Conservation (phyloP, 1,140 invertebrate genomes). For the Melitaea cinxia region DNA sequence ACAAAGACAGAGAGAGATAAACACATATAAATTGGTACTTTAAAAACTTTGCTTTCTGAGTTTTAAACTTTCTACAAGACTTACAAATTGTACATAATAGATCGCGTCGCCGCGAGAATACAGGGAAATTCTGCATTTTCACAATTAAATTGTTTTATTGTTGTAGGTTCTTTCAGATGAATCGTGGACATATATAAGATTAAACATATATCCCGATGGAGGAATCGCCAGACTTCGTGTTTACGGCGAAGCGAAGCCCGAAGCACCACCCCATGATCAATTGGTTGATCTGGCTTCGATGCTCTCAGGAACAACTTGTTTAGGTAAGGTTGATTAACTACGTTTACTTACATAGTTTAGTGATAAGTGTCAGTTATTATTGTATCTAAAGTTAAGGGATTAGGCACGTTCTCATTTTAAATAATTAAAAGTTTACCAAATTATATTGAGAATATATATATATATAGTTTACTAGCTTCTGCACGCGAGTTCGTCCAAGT, state of each 20-base stretch:
- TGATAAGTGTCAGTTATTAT: background rate
- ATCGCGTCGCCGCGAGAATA: too few species aligned
- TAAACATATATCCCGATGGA: constrained; percentile 87
- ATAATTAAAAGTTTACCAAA: too few species aligned
- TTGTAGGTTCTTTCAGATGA: constrained; percentile 71
- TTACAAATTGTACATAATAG: too few species aligned
- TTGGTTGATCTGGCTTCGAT: constrained; percentile 83
- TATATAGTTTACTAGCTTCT: too few species aligned
- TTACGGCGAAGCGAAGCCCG: constrained; percentile 81
- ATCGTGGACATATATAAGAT: constrained; percentile 82
- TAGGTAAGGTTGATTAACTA: constrained; percentile 52
- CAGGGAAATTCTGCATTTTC: too few species aligned
- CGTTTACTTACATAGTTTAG: background rate
- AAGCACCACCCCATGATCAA: constrained; percentile 50
- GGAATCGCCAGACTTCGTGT: constrained; percentile 85
- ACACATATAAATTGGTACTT: too few species aligned
- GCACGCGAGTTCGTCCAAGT: too few species aligned
- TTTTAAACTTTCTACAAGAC: too few species aligned
- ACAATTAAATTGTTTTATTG: constrained; percentile 11
- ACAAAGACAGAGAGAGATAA: too few species aligned
- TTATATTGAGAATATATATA: too few species aligned
- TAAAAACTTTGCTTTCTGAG: too few species aligned
- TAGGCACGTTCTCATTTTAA: too few species aligned
- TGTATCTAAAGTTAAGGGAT: background rate
- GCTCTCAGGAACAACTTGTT: constrained; percentile 82